Base-by-base conservation (phyloP, 2,113 vertebrate genomes). In the Aspiorhynchus laticeps region DNA sequence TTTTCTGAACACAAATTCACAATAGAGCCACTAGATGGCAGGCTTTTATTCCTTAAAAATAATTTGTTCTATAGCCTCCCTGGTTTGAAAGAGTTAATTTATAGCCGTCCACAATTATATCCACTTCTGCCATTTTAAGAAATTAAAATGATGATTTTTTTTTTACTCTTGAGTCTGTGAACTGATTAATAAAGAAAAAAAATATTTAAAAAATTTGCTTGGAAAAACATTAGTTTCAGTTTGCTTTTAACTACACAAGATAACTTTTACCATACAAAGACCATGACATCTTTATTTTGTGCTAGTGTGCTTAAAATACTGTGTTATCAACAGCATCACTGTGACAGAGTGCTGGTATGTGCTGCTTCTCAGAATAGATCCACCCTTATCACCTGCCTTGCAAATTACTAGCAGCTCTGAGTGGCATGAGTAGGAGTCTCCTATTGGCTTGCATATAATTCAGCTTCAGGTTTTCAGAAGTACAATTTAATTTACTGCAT, bases 1-100 rank as follows among this genome's bases (percentile, higher is more conserved):
- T 77, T 77, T 75, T 53, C 17, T 51, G 43, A 28, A n/a, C 15
- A 17, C 31, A 53, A 67, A 46, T 21, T 28, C 17, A 67, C 24
- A 46, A 31, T 31, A 46, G 1, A 84, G 46, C 69, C 88, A 87
- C 86, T 85, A 87, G 88, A 89, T 85, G 86, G 88, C 86, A 85
- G 83, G 71, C 86, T 85, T 73, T 74, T 33, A 83, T 79, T 78
- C 28, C 17, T 56, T 8, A 82, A 85, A 78, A 73, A 2, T 9
- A 3, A 26, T 61, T 31, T 69, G 80, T 48, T 73, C 9, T 38
- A 56, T 24, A 33, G n/a, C 21, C 65, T 59, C 24, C 38, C 12
- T 59, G 43, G 11, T 41, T 19, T 17, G 21, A 31, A 43, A 51
- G 56, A 28, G 33, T 74, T 24, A 11, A 7, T 4, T 83, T 65